Evolutionary conservation across 2,888 invertebrate genomes (phyloP).

Genomic region (Unio delphinus): DNA sequence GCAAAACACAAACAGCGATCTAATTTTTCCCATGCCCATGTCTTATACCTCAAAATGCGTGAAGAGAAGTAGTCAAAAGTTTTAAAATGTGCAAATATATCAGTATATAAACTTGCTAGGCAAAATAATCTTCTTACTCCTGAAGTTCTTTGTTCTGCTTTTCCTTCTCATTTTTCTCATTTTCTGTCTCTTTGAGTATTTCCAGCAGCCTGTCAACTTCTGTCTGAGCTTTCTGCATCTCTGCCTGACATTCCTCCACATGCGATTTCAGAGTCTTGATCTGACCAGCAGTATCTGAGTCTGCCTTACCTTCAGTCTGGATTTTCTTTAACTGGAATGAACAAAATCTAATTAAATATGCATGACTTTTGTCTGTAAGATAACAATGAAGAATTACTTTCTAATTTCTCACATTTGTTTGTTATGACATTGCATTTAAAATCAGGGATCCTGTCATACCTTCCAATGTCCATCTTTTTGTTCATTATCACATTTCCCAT

Average conservation of each 20-base stretch:
- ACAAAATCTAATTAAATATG: not conserved
- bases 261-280: slow-evolving; percentile 32
- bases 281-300: slow-evolving; percentile 32
- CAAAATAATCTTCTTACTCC: slow-evolving; percentile 56
- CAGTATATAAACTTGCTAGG: no score
- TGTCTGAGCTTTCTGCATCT: slow-evolving; percentile 51
- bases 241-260: slow-evolving; percentile 45
- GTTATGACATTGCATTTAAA: no score
- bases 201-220: slow-evolving; percentile 72
- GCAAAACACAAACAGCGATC: not conserved
- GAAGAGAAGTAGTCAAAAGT: no score
- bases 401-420: no score
- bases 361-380: not conserved
- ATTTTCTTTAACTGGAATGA: slow-evolving; percentile 27
- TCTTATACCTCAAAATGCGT: no score
- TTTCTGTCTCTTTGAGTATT: slow-evolving; percentile 70
- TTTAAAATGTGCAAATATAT: no score
- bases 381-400: no score
- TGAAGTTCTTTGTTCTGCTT: slow-evolving; percentile 66
- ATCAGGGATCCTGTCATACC: no score
- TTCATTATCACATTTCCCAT: no score
- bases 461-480: no score
- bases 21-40: no score
- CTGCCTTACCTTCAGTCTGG: slow-evolving; percentile 17
- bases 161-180: slow-evolving; percentile 68